These are phyloP conservation scores for Hydrotaea cyrtoneurina DNA, from an alignment of 2,888 invertebrate species.

Conservation along the genomic window DNA sequence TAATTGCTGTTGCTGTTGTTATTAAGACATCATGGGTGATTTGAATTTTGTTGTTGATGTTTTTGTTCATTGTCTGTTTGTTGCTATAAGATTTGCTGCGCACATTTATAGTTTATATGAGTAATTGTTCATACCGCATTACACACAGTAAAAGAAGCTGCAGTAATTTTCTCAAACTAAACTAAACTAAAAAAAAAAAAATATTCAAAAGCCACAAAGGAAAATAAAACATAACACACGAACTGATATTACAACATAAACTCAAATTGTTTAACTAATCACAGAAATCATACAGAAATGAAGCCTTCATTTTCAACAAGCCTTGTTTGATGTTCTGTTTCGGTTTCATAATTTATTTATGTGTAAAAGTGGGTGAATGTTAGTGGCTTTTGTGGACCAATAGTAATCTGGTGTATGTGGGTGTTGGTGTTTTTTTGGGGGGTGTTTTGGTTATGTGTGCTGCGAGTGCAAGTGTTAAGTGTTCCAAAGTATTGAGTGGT, in stretches of 20 bases:
- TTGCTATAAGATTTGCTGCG: conserved; percentile 66
- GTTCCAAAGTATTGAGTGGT: conserved; percentile 47
- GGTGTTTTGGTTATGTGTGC: not conserved
- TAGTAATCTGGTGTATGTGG: conserved; percentile 42
- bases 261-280: not conserved
- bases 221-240: conserved; percentile 29
- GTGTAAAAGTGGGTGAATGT: not conserved
- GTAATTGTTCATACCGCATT: conserved; percentile 57
- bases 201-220: conserved; percentile 50
- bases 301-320: conserved; percentile 30
- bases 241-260: conserved; percentile 43
- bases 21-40: conserved; percentile 59
- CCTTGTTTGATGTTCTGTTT: conserved; percentile 21
- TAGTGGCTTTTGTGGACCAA: too few relatives aligned
- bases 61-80: conserved; percentile 37
- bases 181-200: too few relatives aligned
- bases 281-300: not conserved
- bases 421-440: not conserved
- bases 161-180: conserved; percentile 44
- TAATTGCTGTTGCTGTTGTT: conserved; percentile 34
- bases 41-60: conserved; percentile 46
- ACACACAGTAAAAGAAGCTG: conserved; percentile 51
- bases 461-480: conserved; percentile 13
- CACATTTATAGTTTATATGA: conserved; percentile 67
- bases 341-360: not conserved